These are phyloP conservation scores for Oscheius sp. DNA, from an alignment of 1,140 invertebrate genomes.

Conservation along the genomic window DNA sequence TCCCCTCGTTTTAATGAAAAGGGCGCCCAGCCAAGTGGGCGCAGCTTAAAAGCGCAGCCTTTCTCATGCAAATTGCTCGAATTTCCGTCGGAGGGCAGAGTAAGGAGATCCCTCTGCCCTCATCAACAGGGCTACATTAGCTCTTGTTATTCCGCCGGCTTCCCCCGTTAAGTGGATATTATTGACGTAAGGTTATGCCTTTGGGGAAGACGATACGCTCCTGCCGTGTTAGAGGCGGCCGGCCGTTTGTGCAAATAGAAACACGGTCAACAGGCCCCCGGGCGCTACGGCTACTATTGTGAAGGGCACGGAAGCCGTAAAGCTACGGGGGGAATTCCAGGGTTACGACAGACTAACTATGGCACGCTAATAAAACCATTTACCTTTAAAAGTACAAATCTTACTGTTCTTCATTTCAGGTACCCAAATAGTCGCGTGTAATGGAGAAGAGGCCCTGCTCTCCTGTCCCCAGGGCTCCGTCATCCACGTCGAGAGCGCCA, in stretches of 20 bases:
- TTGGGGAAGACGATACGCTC: neutral
- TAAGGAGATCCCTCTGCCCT: too few relatives aligned
- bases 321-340: neutral
- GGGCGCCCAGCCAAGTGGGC: neutral
- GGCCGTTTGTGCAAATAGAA: constrained; percentile 6
- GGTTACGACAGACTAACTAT: neutral
- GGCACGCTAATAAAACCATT: neutral
- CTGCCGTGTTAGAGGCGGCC: neutral
- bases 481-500: constrained; percentile 16
- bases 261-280: constrained; percentile 12
- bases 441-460: constrained; percentile 8
- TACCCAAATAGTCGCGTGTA: neutral
- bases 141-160: too few relatives aligned
- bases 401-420: neutral
- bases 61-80: neutral
- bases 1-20: too few relatives aligned
- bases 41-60: neutral
- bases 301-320: neutral
- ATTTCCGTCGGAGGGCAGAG: neutral
- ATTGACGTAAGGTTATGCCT: constrained; percentile 6
- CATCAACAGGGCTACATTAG: too few relatives aligned
- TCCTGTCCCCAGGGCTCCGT: constrained; percentile 17
- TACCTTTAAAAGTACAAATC: neutral
- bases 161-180: constrained; percentile 10
- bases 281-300: neutral